A percentile compares a stretch with the other conserved stretches of the same genome.
Evolutionary conservation across 2,888 invertebrate species (phyloP).

Genomic region (Carterocephalus palaemon): DNA sequence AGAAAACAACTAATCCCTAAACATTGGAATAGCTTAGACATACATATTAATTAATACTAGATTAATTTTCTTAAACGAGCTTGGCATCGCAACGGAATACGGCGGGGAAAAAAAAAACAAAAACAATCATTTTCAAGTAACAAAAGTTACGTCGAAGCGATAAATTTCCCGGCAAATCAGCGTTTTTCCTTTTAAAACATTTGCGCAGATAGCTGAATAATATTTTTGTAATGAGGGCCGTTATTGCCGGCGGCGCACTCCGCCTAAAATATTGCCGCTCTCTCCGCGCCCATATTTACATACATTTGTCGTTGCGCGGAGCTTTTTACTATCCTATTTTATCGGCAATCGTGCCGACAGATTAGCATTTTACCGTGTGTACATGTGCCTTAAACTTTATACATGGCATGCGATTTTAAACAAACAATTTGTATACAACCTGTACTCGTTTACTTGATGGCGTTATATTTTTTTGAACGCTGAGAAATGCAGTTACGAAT

Average conservation of each 20-base stretch:
- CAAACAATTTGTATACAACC: slow-evolving; percentile 19
- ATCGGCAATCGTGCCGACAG: slow-evolving; percentile 35
- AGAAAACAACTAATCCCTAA: no score
- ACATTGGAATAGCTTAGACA: no score
- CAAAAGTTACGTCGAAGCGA: slow-evolving; percentile 28
- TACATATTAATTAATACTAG: no score
- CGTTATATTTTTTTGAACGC: neutral
- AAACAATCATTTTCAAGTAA: slow-evolving; percentile 25
- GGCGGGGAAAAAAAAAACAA: slow-evolving; percentile 17
- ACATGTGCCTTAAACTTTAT: slow-evolving; percentile 25
- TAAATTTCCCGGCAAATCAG: slow-evolving; percentile 34
- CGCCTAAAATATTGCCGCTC: slow-evolving; percentile 36
- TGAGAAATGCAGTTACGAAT: no score
- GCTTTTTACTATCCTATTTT: slow-evolving; percentile 39
- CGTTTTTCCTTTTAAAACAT: slow-evolving; percentile 36
- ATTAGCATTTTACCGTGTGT: slow-evolving; percentile 34
- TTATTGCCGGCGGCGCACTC: slow-evolving; percentile 37
- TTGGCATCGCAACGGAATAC: slow-evolving; percentile 8
- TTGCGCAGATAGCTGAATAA: slow-evolving; percentile 39
- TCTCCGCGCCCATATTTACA: slow-evolving; percentile 35
- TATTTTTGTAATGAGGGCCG: slow-evolving; percentile 39
- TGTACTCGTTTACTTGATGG: slow-evolving; percentile 1
- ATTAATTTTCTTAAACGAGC: slow-evolving; percentile 2
- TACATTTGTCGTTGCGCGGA: slow-evolving; percentile 35
- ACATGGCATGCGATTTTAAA: slow-evolving; percentile 25